A percentile compares a stretch with the other conserved stretches of the same genome.
These are phyloP conservation scores for Leptinotarsa haldemani DNA, from an alignment of 2,888 invertebrate species.

Conservation along the genomic window DNA sequence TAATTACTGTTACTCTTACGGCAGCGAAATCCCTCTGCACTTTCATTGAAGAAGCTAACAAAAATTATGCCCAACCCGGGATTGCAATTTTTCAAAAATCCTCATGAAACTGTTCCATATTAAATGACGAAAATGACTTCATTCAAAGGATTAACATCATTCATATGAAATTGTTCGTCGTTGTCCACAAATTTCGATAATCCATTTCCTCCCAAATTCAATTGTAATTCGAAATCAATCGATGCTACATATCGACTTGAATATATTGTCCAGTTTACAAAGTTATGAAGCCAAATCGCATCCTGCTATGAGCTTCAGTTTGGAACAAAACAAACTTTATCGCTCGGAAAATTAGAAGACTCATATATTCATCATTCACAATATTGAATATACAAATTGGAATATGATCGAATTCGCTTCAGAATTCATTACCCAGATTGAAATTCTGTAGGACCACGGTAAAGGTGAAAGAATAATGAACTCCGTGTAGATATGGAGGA, in stretches of 20 bases:
- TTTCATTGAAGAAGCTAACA: no score
- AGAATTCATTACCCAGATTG: not conserved
- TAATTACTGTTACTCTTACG: no score
- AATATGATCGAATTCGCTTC: not conserved
- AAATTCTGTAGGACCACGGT: not conserved
- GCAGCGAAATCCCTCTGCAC: no score
- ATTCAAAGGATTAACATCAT: not conserved
- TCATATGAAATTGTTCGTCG: not conserved
- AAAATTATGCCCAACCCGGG: no score
- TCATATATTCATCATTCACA: not conserved
- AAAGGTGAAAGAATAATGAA: not conserved
- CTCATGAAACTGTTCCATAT: no score
- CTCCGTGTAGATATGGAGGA: not conserved
- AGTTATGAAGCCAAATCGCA: not conserved
- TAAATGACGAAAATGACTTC: not conserved
- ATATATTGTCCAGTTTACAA: not conserved
- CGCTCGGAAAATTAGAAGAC: not conserved
- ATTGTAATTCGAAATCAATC: not conserved
- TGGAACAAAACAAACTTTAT: conserved; percentile 1
- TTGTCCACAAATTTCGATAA: not conserved
- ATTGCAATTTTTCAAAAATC: no score
- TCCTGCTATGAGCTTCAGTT: not conserved
- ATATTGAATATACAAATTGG: not conserved
- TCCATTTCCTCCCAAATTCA: not conserved
- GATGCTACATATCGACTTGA: not conserved